phyloP scores from a whole-genome alignment of 2,113 vertebrate genomes.

The Elaphurus davidianus region DNA sequence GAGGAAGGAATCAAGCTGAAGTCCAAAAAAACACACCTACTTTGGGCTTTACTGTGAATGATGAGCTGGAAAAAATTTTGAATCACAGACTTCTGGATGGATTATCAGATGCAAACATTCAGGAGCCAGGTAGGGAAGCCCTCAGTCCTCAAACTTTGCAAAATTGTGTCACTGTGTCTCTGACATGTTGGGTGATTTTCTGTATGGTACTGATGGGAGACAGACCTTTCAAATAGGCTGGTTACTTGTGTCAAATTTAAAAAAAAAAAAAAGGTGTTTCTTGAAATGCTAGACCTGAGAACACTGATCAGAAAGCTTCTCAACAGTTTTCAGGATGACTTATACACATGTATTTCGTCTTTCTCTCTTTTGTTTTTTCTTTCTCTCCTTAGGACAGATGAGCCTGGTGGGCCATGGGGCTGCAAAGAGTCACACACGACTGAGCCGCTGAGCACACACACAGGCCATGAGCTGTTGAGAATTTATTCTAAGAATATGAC shows the following conservation, averaged over 20 bases:
- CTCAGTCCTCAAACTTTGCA: neutral
- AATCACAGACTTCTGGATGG: neutral
- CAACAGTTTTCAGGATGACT: neutral
- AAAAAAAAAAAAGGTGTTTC: neutral
- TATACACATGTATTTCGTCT: neutral
- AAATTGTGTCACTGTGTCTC: neutral
- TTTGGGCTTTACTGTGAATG: neutral
- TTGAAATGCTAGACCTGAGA: neutral
- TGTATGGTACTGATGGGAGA: neutral
- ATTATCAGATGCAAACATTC: neutral
- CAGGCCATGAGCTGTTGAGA: neutral
- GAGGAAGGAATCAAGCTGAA: neutral
- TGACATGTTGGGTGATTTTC: neutral
- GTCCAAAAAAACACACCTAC: neutral
- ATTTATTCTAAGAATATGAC: neutral
- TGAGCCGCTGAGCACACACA: neutral
- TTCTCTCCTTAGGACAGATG: neutral
- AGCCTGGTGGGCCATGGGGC: neutral
- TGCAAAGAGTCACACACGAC: neutral
- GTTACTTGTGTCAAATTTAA: neutral
- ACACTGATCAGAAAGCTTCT: neutral
- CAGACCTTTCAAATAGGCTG: neutral
- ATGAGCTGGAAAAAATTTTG: neutral
- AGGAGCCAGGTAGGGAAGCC: constrained; percentile 53
- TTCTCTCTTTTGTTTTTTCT: neutral